A percentile compares a stretch with the other conserved stretches of the same genome.
Evolutionary conservation across 2,113 vertebrate species (phyloP).

Genomic region (Hyperoodon ampullatus): DNA sequence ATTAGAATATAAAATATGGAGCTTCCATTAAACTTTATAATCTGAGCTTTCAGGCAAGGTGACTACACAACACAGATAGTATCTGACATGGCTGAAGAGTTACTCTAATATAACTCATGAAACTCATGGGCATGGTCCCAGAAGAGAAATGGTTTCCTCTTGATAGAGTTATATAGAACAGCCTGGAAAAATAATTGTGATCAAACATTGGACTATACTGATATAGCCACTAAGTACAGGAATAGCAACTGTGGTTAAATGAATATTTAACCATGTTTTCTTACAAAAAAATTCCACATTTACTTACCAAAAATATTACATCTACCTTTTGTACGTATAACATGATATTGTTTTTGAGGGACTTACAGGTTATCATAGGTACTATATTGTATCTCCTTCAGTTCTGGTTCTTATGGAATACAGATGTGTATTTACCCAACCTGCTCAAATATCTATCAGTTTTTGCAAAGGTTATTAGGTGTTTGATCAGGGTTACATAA

Average conservation of each 20-base stretch:
- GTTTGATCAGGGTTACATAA: constrained; percentile 84
- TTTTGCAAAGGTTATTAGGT: constrained; percentile 86
- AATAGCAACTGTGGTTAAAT: background rate
- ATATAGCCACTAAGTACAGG: background rate
- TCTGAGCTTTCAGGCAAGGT: background rate
- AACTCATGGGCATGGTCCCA: background rate
- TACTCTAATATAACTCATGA: background rate
- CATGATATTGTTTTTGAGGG: background rate
- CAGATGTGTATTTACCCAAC: constrained; percentile 75
- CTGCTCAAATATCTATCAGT: constrained; percentile 86
- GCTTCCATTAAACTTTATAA: background rate
- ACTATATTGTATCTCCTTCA: constrained; percentile 68
- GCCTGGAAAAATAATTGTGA: constrained; percentile 32
- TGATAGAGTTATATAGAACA: background rate
- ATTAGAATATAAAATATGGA: constrained; percentile 7
- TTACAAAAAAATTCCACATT: background rate
- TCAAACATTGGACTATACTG: background rate
- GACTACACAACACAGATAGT: background rate
- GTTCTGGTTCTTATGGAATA: constrained; percentile 79
- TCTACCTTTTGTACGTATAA: background rate
- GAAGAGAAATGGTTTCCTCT: constrained; percentile 24
- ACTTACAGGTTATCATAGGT: constrained; percentile 82
- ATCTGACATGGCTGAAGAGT: background rate
- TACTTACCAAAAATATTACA: background rate
- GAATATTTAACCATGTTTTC: background rate